These are phyloP conservation scores for Linurgus olivaceus DNA, from an alignment of 2,797 vertebrate genomes.

Conservation along the genomic window DNA sequence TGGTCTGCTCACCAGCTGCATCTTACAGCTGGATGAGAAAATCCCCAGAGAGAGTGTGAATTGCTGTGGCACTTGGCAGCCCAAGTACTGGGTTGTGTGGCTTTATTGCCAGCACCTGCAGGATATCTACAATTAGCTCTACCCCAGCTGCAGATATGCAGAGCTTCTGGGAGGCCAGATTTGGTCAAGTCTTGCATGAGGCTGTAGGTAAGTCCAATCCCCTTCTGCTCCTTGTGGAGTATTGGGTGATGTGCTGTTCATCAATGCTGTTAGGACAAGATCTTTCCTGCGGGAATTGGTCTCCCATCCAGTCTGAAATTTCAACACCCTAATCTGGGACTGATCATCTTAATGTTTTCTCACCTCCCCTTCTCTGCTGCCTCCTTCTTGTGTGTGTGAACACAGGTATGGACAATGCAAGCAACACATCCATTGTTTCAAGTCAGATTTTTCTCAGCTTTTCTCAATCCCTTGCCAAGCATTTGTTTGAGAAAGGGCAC, in stretches of 20 bases:
- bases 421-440: not conserved
- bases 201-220: fast-evolving
- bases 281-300: not conserved
- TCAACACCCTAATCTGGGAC: not conserved
- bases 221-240: not conserved
- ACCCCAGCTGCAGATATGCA: not conserved
- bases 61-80: not conserved
- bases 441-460: not conserved
- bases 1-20: not conserved
- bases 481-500: not conserved
- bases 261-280: fast-evolving
- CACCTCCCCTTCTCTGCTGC: not conserved
- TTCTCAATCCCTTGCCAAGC: not conserved
- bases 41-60: not conserved
- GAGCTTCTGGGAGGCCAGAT: not conserved
- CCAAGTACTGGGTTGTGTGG: not conserved
- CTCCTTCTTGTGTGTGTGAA: not conserved
- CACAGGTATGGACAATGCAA: not conserved
- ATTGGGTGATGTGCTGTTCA: not conserved
- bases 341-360: not conserved
- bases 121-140: not conserved
- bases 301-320: not conserved
- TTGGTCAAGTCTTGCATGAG: not conserved
- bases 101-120: not conserved
- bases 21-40: not conserved